Conservation (phyloP, 2,797 vertebrate genomes). For the Arrhamphus sclerolepis region DNA sequence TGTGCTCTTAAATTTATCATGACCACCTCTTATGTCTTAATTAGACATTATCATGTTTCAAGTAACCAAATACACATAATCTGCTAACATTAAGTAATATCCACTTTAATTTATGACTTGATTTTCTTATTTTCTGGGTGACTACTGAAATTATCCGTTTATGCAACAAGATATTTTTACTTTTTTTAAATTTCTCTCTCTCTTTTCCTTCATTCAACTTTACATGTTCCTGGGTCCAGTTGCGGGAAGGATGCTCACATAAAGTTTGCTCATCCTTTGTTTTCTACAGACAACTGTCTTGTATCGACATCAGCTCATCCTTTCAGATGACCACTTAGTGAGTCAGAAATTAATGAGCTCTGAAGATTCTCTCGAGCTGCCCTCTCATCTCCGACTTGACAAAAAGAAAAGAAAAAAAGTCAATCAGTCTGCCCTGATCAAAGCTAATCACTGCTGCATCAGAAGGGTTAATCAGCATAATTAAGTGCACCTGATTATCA, state of each 20-base stretch:
- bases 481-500: conserved; percentile 4
- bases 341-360: conserved; percentile 3
- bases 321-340: conserved; percentile 17
- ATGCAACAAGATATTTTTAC: too few species aligned
- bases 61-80: too few species aligned
- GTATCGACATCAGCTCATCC: conserved; percentile 26
- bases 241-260: conserved; percentile 14
- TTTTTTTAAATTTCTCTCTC: too few species aligned
- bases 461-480: conserved; percentile 9
- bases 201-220: too few species aligned
- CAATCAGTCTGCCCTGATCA: conserved; percentile 28
- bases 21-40: too few species aligned
- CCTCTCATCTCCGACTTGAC: conserved; percentile 17
- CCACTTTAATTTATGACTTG: too few species aligned
- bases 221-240: background rate
- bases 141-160: too few species aligned
- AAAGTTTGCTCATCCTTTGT: conserved; percentile 17
- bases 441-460: conserved; percentile 11
- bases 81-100: too few species aligned
- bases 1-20: too few species aligned
- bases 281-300: conserved; percentile 22
- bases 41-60: too few species aligned
- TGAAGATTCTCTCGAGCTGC: conserved; percentile 13
- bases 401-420: background rate
- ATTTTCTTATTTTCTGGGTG: too few species aligned